phyloP scores from a whole-genome alignment of 2,113 vertebrate species.

The Synchiropus splendidus region DNA sequence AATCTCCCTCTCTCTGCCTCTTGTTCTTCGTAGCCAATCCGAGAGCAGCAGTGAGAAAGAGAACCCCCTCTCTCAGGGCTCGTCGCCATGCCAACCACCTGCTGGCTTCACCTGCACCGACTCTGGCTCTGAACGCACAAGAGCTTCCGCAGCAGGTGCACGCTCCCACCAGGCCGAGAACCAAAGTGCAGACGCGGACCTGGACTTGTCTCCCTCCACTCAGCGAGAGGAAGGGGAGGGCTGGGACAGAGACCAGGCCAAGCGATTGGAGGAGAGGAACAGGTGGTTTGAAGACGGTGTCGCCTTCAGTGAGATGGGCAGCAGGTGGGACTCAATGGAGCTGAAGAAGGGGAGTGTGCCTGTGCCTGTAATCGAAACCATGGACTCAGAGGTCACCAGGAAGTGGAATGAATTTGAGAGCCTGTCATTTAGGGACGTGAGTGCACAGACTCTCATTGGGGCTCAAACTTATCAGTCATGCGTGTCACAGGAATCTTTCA shows the following conservation, averaged over 20 bases:
- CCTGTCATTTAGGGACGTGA: conserved; percentile 72
- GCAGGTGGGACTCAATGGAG: conserved; percentile 67
- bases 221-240: conserved; percentile 72
- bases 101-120: conserved; percentile 35
- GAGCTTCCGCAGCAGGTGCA: conserved; percentile 32
- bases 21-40: conserved; percentile 64
- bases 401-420: conserved; percentile 90
- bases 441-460: conserved; percentile 49
- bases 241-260: conserved; percentile 75
- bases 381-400: conserved; percentile 79
- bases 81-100: conserved; percentile 40
- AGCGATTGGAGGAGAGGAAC: conserved; percentile 70
- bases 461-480: conserved; percentile 28
- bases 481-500: conserved; percentile 5
- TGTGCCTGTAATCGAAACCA: conserved; percentile 52
- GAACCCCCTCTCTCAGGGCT: conserved; percentile 47
- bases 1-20: conserved; percentile 28
- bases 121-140: conserved; percentile 42
- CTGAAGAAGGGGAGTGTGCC: conserved; percentile 74
- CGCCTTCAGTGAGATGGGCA: conserved; percentile 44
- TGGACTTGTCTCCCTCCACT: conserved; percentile 44
- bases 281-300: conserved; percentile 66
- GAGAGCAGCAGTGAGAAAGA: conserved; percentile 75
- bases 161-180: conserved; percentile 31
- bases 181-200: conserved; percentile 64